Conservation (phyloP, 2,888 invertebrate species). For the Synanthedon myopaeformis region DNA sequence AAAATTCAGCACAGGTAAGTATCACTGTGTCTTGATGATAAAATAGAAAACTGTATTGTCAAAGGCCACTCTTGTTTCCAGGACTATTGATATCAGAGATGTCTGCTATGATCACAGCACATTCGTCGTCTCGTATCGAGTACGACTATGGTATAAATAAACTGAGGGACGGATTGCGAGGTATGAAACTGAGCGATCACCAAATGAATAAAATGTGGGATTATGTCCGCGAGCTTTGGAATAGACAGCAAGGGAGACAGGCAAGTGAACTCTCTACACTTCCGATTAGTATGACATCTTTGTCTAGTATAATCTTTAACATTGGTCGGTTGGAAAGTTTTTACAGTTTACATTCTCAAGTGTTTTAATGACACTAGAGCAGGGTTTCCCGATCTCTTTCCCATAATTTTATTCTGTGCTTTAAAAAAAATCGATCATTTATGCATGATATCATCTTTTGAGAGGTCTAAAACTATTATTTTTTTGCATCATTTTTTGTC, state of each 20-base stretch:
- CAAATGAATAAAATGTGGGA: slow-evolving; percentile 68
- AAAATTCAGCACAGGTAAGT: slow-evolving; percentile 61
- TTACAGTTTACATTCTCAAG: too few species aligned
- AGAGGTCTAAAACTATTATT: too few species aligned
- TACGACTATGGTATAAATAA: slow-evolving; percentile 65
- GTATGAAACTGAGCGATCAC: slow-evolving; percentile 58
- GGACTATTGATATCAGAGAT: slow-evolving; percentile 66
- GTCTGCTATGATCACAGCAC: slow-evolving; percentile 63
- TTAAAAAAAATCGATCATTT: too few species aligned
- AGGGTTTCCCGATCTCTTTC: too few species aligned
- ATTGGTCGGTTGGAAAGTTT: too few species aligned
- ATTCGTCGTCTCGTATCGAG: slow-evolving; percentile 59
- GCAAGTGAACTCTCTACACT: too few species aligned
- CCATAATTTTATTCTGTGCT: too few species aligned
- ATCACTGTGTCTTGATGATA: background rate
- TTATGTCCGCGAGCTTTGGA: slow-evolving; percentile 65
- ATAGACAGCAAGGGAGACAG: slow-evolving; percentile 61
- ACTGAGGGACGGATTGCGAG: slow-evolving; percentile 55
- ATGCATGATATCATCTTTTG: too few species aligned
- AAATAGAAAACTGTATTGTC: background rate
- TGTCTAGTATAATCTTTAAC: too few species aligned
- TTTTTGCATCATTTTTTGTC: too few species aligned
- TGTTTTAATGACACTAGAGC: too few species aligned
- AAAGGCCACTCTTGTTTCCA: slow-evolving; percentile 10
- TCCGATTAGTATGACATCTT: too few species aligned